Evolutionary conservation across 1,140 invertebrate species (phyloP).

Genomic region (Brachionus rotundiformis): DNA sequence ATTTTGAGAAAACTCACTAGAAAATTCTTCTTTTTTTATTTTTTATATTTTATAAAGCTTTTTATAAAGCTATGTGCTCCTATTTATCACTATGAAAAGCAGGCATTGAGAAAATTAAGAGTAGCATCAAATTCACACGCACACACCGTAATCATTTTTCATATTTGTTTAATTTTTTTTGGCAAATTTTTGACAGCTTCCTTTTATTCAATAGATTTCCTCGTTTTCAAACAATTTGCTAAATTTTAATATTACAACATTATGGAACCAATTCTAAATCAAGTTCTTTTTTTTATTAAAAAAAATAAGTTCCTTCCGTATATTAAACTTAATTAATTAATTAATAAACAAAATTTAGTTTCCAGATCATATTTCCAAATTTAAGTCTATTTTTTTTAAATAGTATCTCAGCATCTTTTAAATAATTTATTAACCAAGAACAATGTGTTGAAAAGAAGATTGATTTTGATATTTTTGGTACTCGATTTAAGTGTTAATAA

Average conservation of each 20-base stretch:
- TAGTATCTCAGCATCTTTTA: neutral
- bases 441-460: neutral
- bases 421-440: neutral
- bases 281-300: neutral
- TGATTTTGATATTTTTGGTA: neutral
- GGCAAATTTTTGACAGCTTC: neutral
- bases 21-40: neutral
- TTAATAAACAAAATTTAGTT: neutral
- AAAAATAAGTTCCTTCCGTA: neutral
- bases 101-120: neutral
- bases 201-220: neutral
- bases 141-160: conserved; percentile 13
- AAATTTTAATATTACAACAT: neutral
- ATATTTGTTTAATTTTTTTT: neutral
- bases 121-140: neutral
- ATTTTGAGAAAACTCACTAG: neutral
- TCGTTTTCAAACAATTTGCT: neutral
- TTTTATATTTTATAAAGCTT: neutral
- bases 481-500: neutral
- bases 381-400: neutral
- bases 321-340: neutral
- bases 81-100: conserved; percentile 6
- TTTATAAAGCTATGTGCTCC: conserved; percentile 2
- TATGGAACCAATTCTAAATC: neutral
- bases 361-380: no score